Percentiles rank a stretch among this genome's conserved stretches.
phyloP scores from a whole-genome alignment of 2,888 invertebrate species.

The Caenorhabditis macrosperma region DNA sequence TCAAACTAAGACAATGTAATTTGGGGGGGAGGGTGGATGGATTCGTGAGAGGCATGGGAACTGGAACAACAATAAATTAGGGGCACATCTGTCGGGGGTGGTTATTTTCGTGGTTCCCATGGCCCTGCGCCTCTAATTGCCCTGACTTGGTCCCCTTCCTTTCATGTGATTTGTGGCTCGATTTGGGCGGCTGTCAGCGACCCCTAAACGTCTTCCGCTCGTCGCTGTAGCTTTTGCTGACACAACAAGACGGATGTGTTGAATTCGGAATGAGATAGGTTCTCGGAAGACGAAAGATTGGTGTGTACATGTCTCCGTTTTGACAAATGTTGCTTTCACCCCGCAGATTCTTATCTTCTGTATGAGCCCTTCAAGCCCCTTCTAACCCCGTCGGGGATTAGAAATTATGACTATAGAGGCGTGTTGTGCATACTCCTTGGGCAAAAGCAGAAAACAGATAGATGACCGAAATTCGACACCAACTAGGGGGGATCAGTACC shows the following conservation, averaged over 20 bases:
- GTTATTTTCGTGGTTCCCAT: neutral
- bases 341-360: constrained; percentile 32
- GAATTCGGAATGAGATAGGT: constrained; percentile 38
- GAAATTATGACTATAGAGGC: constrained; percentile 30
- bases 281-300: neutral
- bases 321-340: constrained; percentile 26
- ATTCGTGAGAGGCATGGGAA: neutral
- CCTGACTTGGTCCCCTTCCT: neutral
- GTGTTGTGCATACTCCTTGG: neutral
- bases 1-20: neutral
- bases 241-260: constrained; percentile 20
- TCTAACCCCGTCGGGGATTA: constrained; percentile 27
- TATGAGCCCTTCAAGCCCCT: neutral
- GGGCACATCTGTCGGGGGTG: constrained; percentile 20
- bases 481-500: neutral
- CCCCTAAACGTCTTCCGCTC: neutral
- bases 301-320: neutral
- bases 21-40: neutral
- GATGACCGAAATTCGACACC: constrained; percentile 48
- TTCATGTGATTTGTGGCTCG: neutral
- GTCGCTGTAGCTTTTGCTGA: neutral
- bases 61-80: constrained; percentile 47
- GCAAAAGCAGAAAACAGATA: neutral
- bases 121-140: neutral
- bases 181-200: neutral